A percentile compares a stretch with the other conserved stretches of the same genome.
These are phyloP conservation scores for Emesis furor DNA, from an alignment of 2,888 invertebrate genomes.

Conservation along the genomic window DNA sequence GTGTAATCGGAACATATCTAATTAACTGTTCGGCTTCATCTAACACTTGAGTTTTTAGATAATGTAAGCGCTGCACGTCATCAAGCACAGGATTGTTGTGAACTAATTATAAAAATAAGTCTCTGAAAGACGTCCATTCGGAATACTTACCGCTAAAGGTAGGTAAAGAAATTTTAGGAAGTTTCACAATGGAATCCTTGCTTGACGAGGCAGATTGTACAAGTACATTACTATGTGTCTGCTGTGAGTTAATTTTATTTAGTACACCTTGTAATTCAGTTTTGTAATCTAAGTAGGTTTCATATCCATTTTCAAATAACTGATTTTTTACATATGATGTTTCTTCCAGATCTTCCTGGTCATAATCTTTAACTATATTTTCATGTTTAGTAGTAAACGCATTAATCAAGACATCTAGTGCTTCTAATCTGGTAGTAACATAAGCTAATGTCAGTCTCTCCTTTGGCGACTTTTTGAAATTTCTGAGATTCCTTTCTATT, in stretches of 20 bases:
- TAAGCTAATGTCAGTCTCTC: not conserved
- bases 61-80: slow-evolving; percentile 66
- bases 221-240: not conserved
- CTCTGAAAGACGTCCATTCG: slow-evolving; percentile 61
- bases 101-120: slow-evolving; percentile 59
- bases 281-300: not conserved
- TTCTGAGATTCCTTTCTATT: not conserved
- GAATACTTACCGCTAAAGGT: slow-evolving; percentile 57
- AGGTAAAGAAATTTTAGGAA: slow-evolving; percentile 62
- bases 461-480: not conserved
- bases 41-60: slow-evolving; percentile 59
- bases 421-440: too few relatives aligned
- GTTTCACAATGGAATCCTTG: slow-evolving; percentile 25
- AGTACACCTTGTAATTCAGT: not conserved
- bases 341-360: not conserved
- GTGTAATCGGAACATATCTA: slow-evolving; percentile 58
- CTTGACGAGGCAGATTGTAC: not conserved
- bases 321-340: not conserved
- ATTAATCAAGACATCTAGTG: too few relatives aligned
- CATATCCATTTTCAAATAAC: not conserved
- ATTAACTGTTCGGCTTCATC: slow-evolving; percentile 68
- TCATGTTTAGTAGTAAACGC: too few relatives aligned
- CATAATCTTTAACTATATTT: too few relatives aligned
- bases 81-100: slow-evolving; percentile 56
- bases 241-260: not conserved